These are phyloP conservation scores for Chromobotia macracanthus DNA, from an alignment of 2,797 vertebrate species.

Conservation along the genomic window DNA sequence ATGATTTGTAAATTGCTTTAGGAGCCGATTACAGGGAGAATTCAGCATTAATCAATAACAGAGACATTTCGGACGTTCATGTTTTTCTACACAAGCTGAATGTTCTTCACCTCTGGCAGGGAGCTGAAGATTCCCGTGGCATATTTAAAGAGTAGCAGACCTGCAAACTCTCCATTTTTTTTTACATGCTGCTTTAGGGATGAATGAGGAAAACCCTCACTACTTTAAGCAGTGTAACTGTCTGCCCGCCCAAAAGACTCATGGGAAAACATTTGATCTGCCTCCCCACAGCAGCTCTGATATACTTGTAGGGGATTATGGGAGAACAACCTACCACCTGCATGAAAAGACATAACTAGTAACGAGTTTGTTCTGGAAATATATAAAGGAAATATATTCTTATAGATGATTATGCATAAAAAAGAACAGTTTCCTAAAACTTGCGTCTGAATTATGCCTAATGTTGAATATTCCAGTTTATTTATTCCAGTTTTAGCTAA, in stretches of 20 bases:
- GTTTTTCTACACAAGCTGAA: conserved; percentile 32
- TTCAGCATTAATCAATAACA: conserved; percentile 66
- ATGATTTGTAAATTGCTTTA: conserved; percentile 60
- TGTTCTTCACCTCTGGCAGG: conserved; percentile 39
- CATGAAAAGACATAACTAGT: conserved; percentile 27
- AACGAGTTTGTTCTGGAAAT: conserved; percentile 6
- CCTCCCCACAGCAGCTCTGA: conserved; percentile 10
- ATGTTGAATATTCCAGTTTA: no score
- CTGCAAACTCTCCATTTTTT: conserved; percentile 30
- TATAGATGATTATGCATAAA: background rate
- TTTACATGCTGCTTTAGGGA: conserved; percentile 7
- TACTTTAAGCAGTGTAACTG: conserved; percentile 11
- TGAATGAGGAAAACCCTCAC: conserved; percentile 33
- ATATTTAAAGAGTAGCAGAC: conserved; percentile 32
- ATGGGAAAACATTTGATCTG: conserved; percentile 25
- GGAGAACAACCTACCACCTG: background rate
- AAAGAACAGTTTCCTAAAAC: no score
- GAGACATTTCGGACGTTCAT: conserved; percentile 46
- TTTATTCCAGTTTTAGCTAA: no score
- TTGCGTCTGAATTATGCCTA: no score
- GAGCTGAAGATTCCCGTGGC: conserved; percentile 40
- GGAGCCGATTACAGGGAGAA: conserved; percentile 57
- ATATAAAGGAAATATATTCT: background rate
- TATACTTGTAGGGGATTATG: conserved; percentile 17
- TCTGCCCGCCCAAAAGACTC: conserved; percentile 30